Percentiles rank a stretch among this genome's conserved stretches.
These are phyloP conservation scores for Psittacula echo DNA, from an alignment of 2,797 vertebrate species.

Conservation along the genomic window DNA sequence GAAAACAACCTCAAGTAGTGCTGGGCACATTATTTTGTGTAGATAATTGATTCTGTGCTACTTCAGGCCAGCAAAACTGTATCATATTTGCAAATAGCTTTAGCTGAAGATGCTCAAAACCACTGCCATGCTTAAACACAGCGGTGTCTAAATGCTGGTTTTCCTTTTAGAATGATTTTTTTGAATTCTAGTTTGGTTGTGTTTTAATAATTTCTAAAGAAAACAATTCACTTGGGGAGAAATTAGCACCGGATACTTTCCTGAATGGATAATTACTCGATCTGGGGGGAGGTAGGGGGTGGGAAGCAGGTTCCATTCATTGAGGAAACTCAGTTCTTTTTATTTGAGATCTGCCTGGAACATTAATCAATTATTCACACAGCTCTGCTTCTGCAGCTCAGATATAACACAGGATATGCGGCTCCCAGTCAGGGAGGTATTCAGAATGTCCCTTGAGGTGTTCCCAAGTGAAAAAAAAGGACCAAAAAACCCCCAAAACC, in stretches of 20 bases:
- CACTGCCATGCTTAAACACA: neutral
- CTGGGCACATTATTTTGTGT: neutral
- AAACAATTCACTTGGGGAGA: neutral
- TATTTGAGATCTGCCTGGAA: conserved; percentile 21
- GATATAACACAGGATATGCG: neutral
- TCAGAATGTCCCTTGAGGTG: conserved; percentile 6
- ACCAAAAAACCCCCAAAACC: neutral
- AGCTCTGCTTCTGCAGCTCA: neutral
- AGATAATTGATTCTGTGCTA: neutral
- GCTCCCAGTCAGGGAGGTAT: neutral
- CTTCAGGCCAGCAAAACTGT: neutral
- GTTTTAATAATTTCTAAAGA: neutral
- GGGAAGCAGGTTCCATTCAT: neutral
- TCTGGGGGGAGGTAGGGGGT: neutral
- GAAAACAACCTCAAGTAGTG: neutral
- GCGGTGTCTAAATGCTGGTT: neutral
- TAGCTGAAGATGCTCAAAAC: neutral
- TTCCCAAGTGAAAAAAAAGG: neutral
- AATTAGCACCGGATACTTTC: neutral
- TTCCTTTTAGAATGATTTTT: neutral
- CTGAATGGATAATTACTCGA: neutral
- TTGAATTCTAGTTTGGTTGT: neutral
- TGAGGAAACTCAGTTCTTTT: conserved; percentile 8
- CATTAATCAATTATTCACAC: conserved; percentile 8
- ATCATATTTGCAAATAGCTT: neutral